A percentile compares a stretch with the other conserved stretches of the same genome.
Evolutionary conservation across 2,797 vertebrate species (phyloP).

Genomic region (Anguilla megastoma): DNA sequence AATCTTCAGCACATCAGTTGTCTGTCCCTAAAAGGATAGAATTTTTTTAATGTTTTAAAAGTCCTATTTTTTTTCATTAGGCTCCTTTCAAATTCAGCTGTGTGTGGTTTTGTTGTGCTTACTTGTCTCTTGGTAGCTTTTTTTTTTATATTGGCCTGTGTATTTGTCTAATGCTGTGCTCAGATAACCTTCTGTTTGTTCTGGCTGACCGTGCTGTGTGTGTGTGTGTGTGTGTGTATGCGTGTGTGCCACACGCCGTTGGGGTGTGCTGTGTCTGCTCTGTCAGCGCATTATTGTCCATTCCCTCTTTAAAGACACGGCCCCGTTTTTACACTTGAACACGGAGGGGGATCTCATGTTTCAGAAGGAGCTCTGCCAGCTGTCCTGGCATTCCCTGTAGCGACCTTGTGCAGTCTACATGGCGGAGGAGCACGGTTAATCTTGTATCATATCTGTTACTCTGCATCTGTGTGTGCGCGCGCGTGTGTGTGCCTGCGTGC

Average conservation of each 20-base stretch:
- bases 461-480: background rate
- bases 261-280: background rate
- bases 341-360: background rate
- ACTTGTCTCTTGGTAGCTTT: background rate
- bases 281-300: background rate
- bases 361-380: background rate
- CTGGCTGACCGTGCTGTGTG: background rate
- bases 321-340: constrained; percentile 3
- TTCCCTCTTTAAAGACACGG: background rate
- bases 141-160: background rate
- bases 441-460: background rate
- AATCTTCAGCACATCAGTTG: background rate
- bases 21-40: background rate
- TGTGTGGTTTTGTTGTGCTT: background rate
- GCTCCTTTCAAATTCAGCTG: constrained; percentile 12
- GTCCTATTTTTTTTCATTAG: constrained; percentile 38
- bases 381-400: background rate
- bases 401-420: background rate
- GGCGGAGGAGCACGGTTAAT: background rate
- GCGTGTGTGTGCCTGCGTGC: background rate
- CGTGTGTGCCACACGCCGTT: background rate
- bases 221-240: background rate
- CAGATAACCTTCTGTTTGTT: background rate
- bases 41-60: constrained; percentile 43
- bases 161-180: background rate